Conservation (phyloP, 2,888 invertebrate species). For the Ennomos erosarius region DNA sequence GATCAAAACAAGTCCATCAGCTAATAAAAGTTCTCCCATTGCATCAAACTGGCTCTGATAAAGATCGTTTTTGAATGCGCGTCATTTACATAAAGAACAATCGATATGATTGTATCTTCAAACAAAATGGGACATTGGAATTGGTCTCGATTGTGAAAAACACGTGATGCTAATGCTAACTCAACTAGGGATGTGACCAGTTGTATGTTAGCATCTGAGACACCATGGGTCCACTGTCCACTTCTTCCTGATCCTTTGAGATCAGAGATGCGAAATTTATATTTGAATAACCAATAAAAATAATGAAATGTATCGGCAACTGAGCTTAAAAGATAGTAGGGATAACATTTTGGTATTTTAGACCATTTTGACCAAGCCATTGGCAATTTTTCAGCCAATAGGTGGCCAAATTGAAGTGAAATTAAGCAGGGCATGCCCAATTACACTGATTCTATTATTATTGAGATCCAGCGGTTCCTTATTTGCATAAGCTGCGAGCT, state of each 20-base stretch:
- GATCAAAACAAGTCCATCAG: conserved; percentile 9
- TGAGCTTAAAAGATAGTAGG: no score
- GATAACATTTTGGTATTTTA: no score
- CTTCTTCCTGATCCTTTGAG: no score
- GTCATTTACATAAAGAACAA: conserved; percentile 22
- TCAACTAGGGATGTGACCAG: neutral
- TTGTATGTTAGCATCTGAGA: no score
- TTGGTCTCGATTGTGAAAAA: conserved; percentile 11
- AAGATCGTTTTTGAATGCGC: conserved; percentile 15
- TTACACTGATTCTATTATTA: neutral
- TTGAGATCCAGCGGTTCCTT: neutral
- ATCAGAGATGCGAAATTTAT: no score
- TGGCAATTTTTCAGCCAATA: no score
- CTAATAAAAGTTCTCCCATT: conserved; percentile 7
- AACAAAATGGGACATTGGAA: conserved; percentile 12
- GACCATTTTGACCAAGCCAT: no score
- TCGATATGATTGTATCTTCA: conserved; percentile 17
- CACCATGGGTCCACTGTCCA: no score
- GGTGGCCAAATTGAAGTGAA: no score
- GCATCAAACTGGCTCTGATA: conserved; percentile 5
- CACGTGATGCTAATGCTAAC: no score
- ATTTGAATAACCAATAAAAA: no score
- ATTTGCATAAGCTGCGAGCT: neutral
- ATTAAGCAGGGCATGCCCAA: neutral
- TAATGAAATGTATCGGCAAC: no score